A percentile compares a stretch with the other conserved stretches of the same genome.
Conservation (phyloP, 2,797 vertebrate species). For the Tenualosa ilisha region DNA sequence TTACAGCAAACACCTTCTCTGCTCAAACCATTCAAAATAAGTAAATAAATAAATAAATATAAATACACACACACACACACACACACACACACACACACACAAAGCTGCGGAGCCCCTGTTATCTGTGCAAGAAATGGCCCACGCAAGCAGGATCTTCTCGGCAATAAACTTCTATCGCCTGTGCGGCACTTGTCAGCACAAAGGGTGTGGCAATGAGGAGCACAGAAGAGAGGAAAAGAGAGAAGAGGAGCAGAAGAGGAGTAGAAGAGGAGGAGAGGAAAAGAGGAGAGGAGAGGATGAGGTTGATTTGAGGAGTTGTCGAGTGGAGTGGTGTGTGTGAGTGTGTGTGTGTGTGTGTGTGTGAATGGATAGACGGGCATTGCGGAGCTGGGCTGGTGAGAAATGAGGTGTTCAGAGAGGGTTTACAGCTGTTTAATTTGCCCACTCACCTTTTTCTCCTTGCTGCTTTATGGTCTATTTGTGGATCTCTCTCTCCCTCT, state of each 20-base stretch:
- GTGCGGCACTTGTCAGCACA: background rate
- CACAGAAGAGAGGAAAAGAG: background rate
- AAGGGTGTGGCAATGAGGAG: background rate
- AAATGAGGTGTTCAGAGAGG: constrained; percentile 14
- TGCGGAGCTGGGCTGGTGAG: background rate
- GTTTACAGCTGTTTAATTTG: constrained; percentile 18
- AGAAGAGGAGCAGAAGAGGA: background rate
- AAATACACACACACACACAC: background rate
- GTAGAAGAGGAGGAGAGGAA: background rate
- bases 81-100: background rate
- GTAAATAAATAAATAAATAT: no score
- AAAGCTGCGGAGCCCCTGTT: background rate
- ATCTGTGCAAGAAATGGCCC: constrained; percentile 7
- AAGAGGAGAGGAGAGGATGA: no score
- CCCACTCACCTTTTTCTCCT: background rate
- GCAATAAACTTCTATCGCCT: constrained; percentile 7
- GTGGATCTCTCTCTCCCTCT: background rate
- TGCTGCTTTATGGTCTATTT: constrained; percentile 1
- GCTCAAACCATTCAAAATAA: background rate
- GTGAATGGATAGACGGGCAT: background rate
- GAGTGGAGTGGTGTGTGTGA: no score
- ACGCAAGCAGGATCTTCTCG: background rate
- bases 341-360: no score
- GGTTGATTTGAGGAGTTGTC: no score
- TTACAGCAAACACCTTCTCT: background rate